A percentile compares a stretch with the other conserved stretches of the same genome.
Conservation (phyloP, 2,888 invertebrate genomes). For the Lasioglossum figueresi region DNA sequence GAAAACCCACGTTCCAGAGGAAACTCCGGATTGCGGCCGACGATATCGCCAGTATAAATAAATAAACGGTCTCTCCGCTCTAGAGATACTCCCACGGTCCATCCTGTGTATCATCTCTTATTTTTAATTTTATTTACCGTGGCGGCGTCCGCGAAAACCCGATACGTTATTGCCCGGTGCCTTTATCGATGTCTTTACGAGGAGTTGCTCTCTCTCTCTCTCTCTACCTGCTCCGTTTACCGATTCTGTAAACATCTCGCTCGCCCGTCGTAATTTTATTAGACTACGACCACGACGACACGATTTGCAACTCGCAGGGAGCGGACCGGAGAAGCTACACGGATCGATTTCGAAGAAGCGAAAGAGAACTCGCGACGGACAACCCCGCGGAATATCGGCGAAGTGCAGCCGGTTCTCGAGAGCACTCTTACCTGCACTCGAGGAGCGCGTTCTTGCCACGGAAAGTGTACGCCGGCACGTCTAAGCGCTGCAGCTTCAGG, state of each 20-base stretch:
- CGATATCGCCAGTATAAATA: slow-evolving; percentile 60
- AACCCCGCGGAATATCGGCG: slow-evolving; percentile 1
- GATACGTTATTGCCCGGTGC: slow-evolving; percentile 62
- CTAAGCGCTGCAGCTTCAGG: slow-evolving; percentile 82
- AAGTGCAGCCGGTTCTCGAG: slow-evolving; percentile 4
- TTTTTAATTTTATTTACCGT: slow-evolving; percentile 69
- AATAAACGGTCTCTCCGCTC: slow-evolving; percentile 48
- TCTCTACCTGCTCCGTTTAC: slow-evolving; percentile 39
- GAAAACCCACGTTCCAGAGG: slow-evolving; percentile 2
- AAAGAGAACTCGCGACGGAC: not conserved
- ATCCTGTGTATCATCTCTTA: slow-evolving; percentile 46
- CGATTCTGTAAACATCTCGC: slow-evolving; percentile 31
- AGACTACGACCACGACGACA: not conserved
- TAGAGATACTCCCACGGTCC: not conserved
- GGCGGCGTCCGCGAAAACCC: slow-evolving; percentile 61
- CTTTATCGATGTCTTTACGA: slow-evolving; percentile 64
- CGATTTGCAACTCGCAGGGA: not conserved
- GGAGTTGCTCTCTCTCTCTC: not conserved
- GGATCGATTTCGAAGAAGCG: not conserved
- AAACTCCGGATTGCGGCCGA: slow-evolving; percentile 55
- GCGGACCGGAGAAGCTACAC: not conserved
- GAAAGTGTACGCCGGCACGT: slow-evolving; percentile 83
- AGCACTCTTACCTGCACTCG: slow-evolving; percentile 83
- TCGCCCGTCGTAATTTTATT: not conserved
- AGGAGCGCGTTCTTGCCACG: slow-evolving; percentile 83